Percentiles rank a stretch among this genome's conserved stretches.
Conservation (phyloP, 2,888 invertebrate genomes). For the Tigriopus californicus region DNA sequence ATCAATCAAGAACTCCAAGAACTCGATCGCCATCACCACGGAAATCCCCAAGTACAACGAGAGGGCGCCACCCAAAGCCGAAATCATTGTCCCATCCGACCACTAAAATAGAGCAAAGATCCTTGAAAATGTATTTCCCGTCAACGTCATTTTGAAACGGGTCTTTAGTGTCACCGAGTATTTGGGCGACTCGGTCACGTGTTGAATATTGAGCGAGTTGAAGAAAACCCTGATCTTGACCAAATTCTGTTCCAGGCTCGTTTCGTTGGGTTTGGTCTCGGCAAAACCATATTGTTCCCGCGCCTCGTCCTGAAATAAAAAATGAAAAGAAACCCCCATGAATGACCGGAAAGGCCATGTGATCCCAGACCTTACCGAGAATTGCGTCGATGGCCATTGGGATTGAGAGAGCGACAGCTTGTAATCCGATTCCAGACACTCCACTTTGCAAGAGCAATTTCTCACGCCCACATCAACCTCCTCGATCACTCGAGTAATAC, state of each 20-base stretch:
- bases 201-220: neutral
- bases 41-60: neutral
- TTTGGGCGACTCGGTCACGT: neutral
- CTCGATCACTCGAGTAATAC: neutral
- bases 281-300: too few relatives aligned
- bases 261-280: too few relatives aligned
- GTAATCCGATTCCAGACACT: neutral
- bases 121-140: neutral
- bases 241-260: neutral
- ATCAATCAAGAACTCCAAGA: conserved; percentile 2
- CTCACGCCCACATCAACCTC: neutral
- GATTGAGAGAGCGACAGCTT: neutral
- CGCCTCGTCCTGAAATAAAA: too few relatives aligned
- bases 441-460: neutral
- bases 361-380: too few relatives aligned
- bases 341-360: too few relatives aligned
- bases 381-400: neutral
- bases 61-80: neutral
- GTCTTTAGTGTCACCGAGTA: too few relatives aligned
- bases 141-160: neutral
- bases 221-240: neutral
- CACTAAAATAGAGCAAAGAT: neutral
- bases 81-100: neutral
- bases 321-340: too few relatives aligned
- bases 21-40: neutral